Base-by-base conservation (phyloP, 2,113 vertebrate species). In the Turdus rufiventris region DNA sequence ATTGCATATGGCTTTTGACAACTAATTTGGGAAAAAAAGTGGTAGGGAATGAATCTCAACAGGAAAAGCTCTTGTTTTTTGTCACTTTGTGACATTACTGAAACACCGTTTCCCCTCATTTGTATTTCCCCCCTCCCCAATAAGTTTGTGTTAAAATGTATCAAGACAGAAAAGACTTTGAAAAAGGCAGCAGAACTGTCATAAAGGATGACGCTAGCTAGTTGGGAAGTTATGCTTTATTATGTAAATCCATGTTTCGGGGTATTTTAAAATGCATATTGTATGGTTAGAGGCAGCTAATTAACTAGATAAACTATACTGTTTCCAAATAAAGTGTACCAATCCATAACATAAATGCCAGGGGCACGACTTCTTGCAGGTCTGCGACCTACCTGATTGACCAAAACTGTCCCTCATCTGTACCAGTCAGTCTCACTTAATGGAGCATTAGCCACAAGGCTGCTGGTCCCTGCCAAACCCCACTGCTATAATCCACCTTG, bases 11-110 rank as follows among this genome's bases (percentile, higher is more conserved):
- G 78, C 57, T 87, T 88, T 77, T 88, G 72, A 93, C 88, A 96
- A 80, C 63, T 88, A 90, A 93, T 82, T 87, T 95, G 75, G 93
- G 85, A 88, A 53, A 48, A 48, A 74, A 70, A 85, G 78, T 85
- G 67, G 75, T 79, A 80, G 19, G 81, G 88, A 90, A 88, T 67
- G 91, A 91, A 87, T 74, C 61, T 92, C 81, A 87, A 75, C 91
- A 94, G 84, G 75, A 87, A 91, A 89, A 72, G 95, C 31, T 23
- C 77, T 92, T 92, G 86, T 20, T 75, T 92, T 95, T 96, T 91
- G 89, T 85, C 94, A 82, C 58, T 93, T 91, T 60, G 75, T 96
- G 94, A 88, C 91, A 88, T 58, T 94, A 66, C 31, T 4, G 19
- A 93, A 96, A 88, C 78, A 67, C 62, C 0, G 4, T 74, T 94